These are phyloP conservation scores for Odontamblyopus lacepedii DNA, from an alignment of 2,797 vertebrate species.

Conservation along the genomic window DNA sequence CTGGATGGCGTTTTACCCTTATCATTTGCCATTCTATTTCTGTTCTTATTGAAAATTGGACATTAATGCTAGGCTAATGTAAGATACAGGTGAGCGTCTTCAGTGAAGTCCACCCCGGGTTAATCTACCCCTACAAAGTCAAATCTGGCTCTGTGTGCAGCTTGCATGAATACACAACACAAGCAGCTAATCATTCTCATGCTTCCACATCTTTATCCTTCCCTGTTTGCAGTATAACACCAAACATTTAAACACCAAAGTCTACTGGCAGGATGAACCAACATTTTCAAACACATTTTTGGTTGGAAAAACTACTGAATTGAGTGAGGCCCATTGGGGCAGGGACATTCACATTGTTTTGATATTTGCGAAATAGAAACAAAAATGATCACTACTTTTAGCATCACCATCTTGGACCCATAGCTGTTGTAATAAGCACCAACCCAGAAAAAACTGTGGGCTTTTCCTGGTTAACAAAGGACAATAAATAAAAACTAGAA, in stretches of 20 bases:
- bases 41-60: constrained; percentile 81
- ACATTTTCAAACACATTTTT: constrained; percentile 24
- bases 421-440: neutral
- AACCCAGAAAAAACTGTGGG: neutral
- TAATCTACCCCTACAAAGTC: constrained; percentile 66
- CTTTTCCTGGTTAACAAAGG: neutral
- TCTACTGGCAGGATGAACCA: constrained; percentile 29
- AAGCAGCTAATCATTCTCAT: constrained; percentile 42
- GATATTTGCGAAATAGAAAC: neutral
- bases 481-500: neutral
- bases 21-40: constrained; percentile 80
- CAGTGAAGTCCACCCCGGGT: constrained; percentile 67
- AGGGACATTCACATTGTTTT: neutral
- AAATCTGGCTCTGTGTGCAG: constrained; percentile 9
- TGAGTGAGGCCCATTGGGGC: constrained; percentile 17
- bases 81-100: constrained; percentile 69
- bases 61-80: constrained; percentile 78
- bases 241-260: constrained; percentile 9
- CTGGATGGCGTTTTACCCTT: constrained; percentile 75
- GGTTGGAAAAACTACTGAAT: constrained; percentile 14
- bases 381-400: neutral
- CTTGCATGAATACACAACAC: constrained; percentile 31
- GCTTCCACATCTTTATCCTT: constrained; percentile 52
- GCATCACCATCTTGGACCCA: neutral
- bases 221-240: constrained; percentile 18